Percentiles rank a stretch among this genome's conserved stretches.
These are phyloP conservation scores for Pseudonaja textilis DNA, from an alignment of 2,113 vertebrate genomes.

Conservation along the genomic window DNA sequence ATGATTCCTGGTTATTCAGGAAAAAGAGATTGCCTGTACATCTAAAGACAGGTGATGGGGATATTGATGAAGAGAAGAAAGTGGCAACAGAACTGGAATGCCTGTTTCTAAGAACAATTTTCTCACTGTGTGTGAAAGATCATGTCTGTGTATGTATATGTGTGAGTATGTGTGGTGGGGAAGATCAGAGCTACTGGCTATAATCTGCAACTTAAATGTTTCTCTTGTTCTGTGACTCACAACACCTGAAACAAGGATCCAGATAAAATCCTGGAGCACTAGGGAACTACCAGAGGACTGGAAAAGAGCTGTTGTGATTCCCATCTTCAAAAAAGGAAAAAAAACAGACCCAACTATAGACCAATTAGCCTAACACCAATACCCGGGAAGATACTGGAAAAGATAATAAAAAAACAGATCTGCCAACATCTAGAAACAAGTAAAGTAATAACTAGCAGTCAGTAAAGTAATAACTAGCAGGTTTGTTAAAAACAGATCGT, in stretches of 20 bases:
- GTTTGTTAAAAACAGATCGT: too few relatives aligned
- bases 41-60: background rate
- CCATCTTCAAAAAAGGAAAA: too few relatives aligned
- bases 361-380: too few relatives aligned
- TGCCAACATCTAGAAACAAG: too few relatives aligned
- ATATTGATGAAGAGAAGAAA: background rate
- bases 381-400: too few relatives aligned
- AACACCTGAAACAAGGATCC: background rate
- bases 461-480: too few relatives aligned
- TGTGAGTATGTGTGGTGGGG: background rate
- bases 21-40: background rate
- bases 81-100: background rate
- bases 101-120: too few relatives aligned
- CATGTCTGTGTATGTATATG: background rate
- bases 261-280: background rate
- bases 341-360: too few relatives aligned
- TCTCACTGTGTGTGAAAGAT: background rate
- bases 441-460: too few relatives aligned
- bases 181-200: background rate
- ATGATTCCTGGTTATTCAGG: background rate
- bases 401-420: too few relatives aligned
- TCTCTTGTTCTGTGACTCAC: background rate
- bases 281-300: too few relatives aligned
- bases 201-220: background rate
- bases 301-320: too few relatives aligned